Conservation (phyloP, 2,888 invertebrate species). For the Agrochola litura region DNA sequence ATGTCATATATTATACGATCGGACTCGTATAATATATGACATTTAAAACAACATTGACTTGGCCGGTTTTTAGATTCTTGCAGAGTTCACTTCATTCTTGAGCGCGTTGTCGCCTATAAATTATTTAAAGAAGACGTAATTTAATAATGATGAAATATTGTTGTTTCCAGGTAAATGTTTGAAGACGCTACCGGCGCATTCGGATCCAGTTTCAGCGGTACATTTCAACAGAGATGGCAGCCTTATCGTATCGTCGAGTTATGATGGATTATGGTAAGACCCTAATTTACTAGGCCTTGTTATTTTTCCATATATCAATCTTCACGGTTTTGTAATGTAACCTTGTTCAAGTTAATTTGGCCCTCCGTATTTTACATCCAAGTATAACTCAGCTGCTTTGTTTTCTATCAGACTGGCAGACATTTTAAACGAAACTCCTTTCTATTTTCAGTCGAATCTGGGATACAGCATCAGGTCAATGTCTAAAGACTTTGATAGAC, state of each 20-base stretch:
- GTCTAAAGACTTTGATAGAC: slow-evolving; percentile 99
- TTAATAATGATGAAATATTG: background rate
- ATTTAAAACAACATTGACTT: no score
- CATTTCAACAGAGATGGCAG: slow-evolving; percentile 99
- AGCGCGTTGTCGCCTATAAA: background rate
- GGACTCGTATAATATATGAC: no score
- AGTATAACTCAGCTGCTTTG: background rate
- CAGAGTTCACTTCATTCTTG: background rate
- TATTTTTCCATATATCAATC: background rate
- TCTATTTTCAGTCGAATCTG: slow-evolving; percentile 96
- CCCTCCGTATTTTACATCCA: background rate
- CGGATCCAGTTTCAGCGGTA: slow-evolving; percentile 99
- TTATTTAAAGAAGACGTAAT: background rate
- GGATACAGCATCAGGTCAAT: slow-evolving; percentile 99
- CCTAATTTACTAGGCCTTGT: slow-evolving; percentile 49
- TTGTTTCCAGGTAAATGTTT: slow-evolving; percentile 94
- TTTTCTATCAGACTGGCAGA: no score
- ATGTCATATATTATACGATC: no score
- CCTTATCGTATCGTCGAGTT: slow-evolving; percentile 99
- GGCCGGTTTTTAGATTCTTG: background rate
- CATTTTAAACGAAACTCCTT: background rate
- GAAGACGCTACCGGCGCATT: slow-evolving; percentile 99
- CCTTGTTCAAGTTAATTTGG: background rate
- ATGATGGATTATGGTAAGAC: slow-evolving; percentile 98
- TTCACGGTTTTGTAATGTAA: slow-evolving; percentile 6